These are phyloP conservation scores for Corvus moneduloides DNA, from an alignment of 2,113 vertebrate species.

Conservation along the genomic window DNA sequence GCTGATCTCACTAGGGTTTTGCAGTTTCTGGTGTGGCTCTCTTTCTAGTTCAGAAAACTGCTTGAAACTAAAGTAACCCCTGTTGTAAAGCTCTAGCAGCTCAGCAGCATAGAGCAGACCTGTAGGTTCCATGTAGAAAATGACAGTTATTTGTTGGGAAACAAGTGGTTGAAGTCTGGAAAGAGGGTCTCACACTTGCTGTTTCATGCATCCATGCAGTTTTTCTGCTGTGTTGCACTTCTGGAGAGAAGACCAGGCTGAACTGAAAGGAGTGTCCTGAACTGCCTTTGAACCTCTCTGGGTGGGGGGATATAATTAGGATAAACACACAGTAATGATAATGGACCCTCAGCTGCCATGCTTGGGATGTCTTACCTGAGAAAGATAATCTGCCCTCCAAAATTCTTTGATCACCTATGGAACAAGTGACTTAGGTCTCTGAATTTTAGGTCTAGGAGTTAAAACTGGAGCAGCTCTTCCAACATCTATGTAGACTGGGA, in stretches of 20 bases:
- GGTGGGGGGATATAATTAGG: rapidly evolving
- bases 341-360: background rate
- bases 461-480: background rate
- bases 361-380: background rate
- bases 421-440: background rate
- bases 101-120: background rate
- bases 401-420: background rate
- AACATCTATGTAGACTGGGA: background rate
- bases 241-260: background rate
- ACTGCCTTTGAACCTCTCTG: background rate
- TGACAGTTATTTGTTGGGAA: background rate
- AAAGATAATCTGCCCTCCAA: background rate
- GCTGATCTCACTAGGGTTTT: background rate
- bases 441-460: background rate
- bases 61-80: background rate
- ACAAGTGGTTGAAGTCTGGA: background rate
- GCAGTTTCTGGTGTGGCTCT: background rate
- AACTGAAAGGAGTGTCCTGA: background rate
- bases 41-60: background rate
- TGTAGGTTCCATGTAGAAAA: background rate
- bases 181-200: background rate
- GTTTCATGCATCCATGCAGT: rapidly evolving
- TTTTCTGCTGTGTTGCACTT: background rate
- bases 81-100: background rate
- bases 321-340: background rate